Evolutionary conservation across 2,888 invertebrate genomes (phyloP), one percentile per base, ranked within the genome.

Genomic region (Hydriomena furcata): DNA sequence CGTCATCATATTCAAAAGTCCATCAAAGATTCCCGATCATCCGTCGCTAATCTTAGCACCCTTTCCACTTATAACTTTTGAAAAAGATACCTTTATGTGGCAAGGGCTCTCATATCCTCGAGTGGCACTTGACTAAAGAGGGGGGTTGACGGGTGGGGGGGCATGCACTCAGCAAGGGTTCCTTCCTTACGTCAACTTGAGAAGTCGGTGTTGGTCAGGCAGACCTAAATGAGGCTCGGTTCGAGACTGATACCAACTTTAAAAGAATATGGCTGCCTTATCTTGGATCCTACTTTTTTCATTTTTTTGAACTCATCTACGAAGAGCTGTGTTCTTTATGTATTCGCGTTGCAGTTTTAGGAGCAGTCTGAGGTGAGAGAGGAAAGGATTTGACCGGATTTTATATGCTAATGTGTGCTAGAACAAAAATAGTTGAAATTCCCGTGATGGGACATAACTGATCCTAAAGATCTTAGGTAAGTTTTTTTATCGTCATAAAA

Each of bases 221-320:
- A 66, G 73, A 66, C 73, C 80, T 66, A 60, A 60, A 48, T 54
- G 56, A 60, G 45, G 43, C 63, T 51, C 56, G 86, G 83, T 88
- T 89, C 88, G 88, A 88, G 88, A 88, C 88, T 80, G 71, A 73
- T 66, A 82, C 82, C 81, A 82, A 81, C 84, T 88, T 88, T 85
- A 84, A 69, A 58, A 58, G 49, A 44, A 51, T 17, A 12, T 6
- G 20, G 5, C 23, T 54, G 55, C 66, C 69, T 87, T 86, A 87
- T 87, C 87, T 82, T 24, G 40, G 3, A 45, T 41, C 58, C 52
- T 43, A 38, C 2, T 37, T 42, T 49, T 30, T 10, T 8, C 0
- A 17, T 30, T 42, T 48, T 58, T 53, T 21, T 53, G 7, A 10
- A 1, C 1, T 17, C 5, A n/a, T 5, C n/a, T 21, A 2, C 8